Evolutionary conservation across 2,113 vertebrate species (phyloP), one percentile per base, ranked within the genome.

Genomic region (Pedetes capensis): DNA sequence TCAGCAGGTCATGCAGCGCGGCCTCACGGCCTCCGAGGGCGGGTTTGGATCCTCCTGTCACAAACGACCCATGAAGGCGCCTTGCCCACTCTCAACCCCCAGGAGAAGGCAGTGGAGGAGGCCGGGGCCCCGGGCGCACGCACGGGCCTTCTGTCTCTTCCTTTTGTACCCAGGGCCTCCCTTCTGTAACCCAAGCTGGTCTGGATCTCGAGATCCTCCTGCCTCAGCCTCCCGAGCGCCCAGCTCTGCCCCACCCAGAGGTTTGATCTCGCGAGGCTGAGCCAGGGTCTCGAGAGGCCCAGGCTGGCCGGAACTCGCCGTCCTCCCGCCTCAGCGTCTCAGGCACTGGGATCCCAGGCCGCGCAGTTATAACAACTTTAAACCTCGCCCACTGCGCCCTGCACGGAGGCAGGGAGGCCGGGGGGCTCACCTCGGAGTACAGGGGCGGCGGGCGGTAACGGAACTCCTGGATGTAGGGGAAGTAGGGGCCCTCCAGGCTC

Each of bases 1-100:
- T 99, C 99, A 99, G 96, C 99, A 99, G 14, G 99, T 99, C 99
- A 99, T 99, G 98, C 99, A 99, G 97, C 99, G 99, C 0, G 98
- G 99, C 91, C 99, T 98, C 89, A 98, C 98, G 96, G 23, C 97
- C 27, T 97, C 57, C 0, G 98, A 87, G 6, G 98, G 84, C 1
- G 99, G 99, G 96, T 99, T 99, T 0, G 99, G 99, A 69, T 99
- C 99, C 68, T 99, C 98, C 99, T 99, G 97, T n/a, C 25, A 23
- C 2, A 79, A 16, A 10, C 25, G 23, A 2, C 17, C 23, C 4
- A 23, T 64, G 34, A n/a, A 89, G n/a, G 3, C 57, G 2, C 16
- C 2, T 6, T 1, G 20, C 6, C 9, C 32, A 22, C 42, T 2
- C 53, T 9, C 57, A 14, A 8, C 3, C 39, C 69, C 69, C 39